Percentiles rank a stretch among this genome's conserved stretches.
Evolutionary conservation across 64 coral and sea anemone genomes (phyloP).

Genomic region (Pocillopora damicornis): DNA sequence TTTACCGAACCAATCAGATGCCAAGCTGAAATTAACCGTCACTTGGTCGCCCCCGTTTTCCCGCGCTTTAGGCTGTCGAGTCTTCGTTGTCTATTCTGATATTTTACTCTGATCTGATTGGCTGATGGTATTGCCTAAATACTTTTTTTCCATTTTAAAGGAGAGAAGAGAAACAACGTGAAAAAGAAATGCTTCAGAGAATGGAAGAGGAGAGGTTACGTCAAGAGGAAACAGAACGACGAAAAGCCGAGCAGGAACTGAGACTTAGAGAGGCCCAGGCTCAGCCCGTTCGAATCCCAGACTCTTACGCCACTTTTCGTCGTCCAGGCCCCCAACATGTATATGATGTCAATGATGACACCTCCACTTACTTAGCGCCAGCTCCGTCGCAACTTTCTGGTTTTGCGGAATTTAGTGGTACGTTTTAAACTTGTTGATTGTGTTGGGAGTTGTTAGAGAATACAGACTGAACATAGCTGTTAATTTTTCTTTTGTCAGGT

Average conservation of each 20-base stretch:
- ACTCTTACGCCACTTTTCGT: slow-evolving; percentile 57
- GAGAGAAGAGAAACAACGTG: slow-evolving; percentile 78
- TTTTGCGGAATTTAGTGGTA: slow-evolving; percentile 93
- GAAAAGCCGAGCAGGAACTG: slow-evolving; percentile 38
- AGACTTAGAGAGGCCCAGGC: slow-evolving; percentile 24
- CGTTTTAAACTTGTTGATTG: background rate
- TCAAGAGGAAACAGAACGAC: slow-evolving; percentile 53
- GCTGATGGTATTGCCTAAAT: background rate
- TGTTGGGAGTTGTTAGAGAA: background rate
- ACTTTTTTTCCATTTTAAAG: slow-evolving; percentile 7
- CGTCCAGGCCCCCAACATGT: slow-evolving; percentile 34
- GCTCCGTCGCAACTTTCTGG: slow-evolving; percentile 29
- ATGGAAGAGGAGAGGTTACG: slow-evolving; percentile 70
- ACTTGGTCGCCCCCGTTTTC: too few species aligned
- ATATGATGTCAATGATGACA: background rate
- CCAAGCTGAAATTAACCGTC: too few species aligned
- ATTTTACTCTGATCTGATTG: too few species aligned
- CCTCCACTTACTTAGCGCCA: background rate
- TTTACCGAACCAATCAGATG: too few species aligned
- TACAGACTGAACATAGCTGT: background rate
- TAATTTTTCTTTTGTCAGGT: slow-evolving; percentile 30
- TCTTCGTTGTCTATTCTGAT: too few species aligned
- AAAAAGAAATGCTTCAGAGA: slow-evolving; percentile 63
- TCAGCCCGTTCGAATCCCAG: slow-evolving; percentile 35
- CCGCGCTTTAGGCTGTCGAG: too few species aligned